Conservation (phyloP, 2,113 vertebrate genomes). For the Centropus unirufus region DNA sequence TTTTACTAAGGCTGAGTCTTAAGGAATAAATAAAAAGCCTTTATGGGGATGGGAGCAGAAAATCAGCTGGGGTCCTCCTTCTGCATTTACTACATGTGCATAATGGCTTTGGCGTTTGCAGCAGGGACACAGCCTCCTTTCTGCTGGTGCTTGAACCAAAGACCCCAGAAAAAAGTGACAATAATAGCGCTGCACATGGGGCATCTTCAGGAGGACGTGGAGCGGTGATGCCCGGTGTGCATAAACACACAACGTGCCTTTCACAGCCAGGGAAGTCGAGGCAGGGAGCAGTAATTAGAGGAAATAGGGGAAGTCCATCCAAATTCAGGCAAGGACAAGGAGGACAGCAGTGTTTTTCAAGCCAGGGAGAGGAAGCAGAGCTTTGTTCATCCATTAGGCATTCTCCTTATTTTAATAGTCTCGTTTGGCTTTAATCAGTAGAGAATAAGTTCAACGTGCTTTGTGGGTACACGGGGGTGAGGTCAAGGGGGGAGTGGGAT, state of each 20-base stretch:
- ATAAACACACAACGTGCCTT: background rate
- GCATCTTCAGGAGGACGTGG: background rate
- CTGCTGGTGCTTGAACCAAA: background rate
- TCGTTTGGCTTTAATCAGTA: background rate
- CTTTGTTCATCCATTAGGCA: background rate
- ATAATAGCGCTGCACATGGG: accelerated
- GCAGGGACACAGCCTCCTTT: background rate
- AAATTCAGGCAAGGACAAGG: background rate
- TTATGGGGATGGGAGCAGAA: background rate
- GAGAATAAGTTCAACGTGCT: background rate
- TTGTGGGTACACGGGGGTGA: background rate
- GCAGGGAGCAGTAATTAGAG: background rate
- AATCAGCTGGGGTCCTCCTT: background rate
- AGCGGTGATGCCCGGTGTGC: background rate
- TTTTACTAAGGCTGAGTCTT: background rate
- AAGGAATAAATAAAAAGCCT: background rate
- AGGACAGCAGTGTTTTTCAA: background rate
- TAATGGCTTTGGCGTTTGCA: background rate
- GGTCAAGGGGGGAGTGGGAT: background rate
- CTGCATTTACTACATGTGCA: background rate
- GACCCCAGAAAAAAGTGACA: background rate
- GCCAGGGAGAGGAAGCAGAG: background rate
- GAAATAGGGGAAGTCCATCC: background rate
- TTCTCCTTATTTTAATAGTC: background rate
- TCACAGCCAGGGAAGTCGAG: background rate